Percentiles rank a stretch among this genome's conserved stretches.
phyloP scores from a whole-genome alignment of 2,888 invertebrate genomes.

The Patella caerulea region DNA sequence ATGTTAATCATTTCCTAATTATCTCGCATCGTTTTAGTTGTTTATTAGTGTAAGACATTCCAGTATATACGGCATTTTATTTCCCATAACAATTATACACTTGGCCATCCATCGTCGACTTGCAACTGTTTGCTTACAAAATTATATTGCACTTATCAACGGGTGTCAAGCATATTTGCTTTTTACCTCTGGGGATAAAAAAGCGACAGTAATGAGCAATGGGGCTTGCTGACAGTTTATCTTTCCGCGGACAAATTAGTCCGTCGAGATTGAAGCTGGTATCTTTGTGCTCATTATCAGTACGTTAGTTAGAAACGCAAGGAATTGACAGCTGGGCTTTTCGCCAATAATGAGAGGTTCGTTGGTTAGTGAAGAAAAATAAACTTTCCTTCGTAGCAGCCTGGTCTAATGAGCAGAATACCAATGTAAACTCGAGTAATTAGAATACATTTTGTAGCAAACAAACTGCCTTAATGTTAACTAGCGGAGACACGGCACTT shows the following conservation, averaged over 20 bases:
- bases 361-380: neutral
- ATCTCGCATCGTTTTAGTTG: no score
- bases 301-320: neutral
- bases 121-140: no score
- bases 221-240: neutral
- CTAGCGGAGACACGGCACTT: neutral
- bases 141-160: no score
- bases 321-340: neutral
- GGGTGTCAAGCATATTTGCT: no score
- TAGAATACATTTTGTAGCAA: constrained; percentile 9
- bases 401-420: neutral
- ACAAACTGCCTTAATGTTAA: constrained; percentile 5
- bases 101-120: no score
- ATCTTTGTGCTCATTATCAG: neutral
- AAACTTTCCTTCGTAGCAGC: neutral
- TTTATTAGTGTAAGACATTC: no score
- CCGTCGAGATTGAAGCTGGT: neutral
- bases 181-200: neutral
- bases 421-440: neutral
- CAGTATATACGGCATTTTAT: no score
- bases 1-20: no score
- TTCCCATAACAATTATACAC: no score
- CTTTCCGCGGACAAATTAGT: constrained; percentile 5
- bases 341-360: neutral
- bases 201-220: neutral